These are phyloP conservation scores for Nestor notabilis DNA, from an alignment of 2,113 vertebrate genomes.

Conservation along the genomic window DNA sequence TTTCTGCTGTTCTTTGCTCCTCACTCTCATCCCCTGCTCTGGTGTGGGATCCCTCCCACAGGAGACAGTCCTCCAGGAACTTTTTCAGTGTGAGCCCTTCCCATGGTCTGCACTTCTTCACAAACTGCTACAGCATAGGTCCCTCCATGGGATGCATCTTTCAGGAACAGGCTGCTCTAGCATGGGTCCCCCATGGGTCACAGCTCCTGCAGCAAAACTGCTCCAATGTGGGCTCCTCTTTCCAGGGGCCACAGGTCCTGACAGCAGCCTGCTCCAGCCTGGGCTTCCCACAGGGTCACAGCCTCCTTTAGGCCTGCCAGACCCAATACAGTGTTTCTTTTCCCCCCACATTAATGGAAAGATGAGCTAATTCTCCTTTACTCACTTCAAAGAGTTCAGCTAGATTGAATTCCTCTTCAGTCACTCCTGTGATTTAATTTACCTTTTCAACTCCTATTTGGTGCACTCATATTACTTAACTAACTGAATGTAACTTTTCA, in stretches of 20 bases:
- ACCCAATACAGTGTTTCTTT: background rate
- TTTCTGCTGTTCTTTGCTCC: background rate
- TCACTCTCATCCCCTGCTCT: background rate
- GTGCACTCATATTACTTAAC: background rate
- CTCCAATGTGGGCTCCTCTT: fast-evolving
- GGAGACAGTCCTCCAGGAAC: background rate
- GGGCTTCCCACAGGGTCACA: background rate
- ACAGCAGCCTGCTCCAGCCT: background rate
- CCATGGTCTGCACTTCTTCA: background rate
- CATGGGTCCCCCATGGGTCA: fast-evolving
- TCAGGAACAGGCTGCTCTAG: background rate
- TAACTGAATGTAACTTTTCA: background rate
- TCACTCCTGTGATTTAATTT: background rate
- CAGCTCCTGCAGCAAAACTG: background rate
- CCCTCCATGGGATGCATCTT: background rate
- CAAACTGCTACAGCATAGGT: fast-evolving
- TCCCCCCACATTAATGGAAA: fast-evolving
- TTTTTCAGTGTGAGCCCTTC: background rate
- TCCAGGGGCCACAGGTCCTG: background rate
- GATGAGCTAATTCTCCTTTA: background rate
- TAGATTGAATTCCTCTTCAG: background rate
- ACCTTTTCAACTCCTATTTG: background rate
- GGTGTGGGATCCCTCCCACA: background rate
- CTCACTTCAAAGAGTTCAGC: background rate
- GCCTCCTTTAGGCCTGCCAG: background rate